Base-by-base conservation (phyloP, 2,113 vertebrate species). In the Oxyura jamaicensis region DNA sequence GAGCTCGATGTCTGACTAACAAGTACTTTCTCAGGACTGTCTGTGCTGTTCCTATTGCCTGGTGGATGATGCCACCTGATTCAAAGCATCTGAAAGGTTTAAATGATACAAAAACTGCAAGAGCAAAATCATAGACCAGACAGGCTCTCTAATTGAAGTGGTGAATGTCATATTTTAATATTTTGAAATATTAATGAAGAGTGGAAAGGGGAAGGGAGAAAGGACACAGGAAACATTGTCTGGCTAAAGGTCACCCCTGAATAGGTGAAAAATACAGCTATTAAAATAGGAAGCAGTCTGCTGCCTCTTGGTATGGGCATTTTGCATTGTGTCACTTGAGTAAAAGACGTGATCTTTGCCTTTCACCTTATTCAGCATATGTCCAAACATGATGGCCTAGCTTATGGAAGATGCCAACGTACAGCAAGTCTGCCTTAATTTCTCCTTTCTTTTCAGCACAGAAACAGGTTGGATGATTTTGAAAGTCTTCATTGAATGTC, bases 41-140 rank as follows among this genome's bases (percentile, higher is more conserved):
- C 78, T 48, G 41, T 85, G 84, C 53, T 87, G 12, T 36, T 53
- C 2, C 35, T 65, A 2, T 29, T 79, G 42, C 67, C 23, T 58
- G 60, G 52, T 29, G 26, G 50, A 58, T 72, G 77, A 67, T 84
- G 66, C 26, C 41, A 81, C 53, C 74, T 82, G 48, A 83, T 76
- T 82, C 50, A 85, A 73, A 87, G 42, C 17, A 2, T 35, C 26
- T 81, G 80, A 69, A 82, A 92, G 17, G 52, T 89, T 92, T 92
- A 35, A 75, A 89, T 69, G 53, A 26, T 52, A 29, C 23, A 85
- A 67, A 33, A 92, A 55, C 8, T 79, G 35, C 23, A 66, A 84
- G 10, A 89, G 36, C 14, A 78, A 79, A 87, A 73, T 69, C 18
- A 20, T 69, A 83, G 67, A 13, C 1, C 11, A 59, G 63, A 74